Evolutionary conservation across 2,113 vertebrate genomes (phyloP).

Genomic region (Heliornis fulica): DNA sequence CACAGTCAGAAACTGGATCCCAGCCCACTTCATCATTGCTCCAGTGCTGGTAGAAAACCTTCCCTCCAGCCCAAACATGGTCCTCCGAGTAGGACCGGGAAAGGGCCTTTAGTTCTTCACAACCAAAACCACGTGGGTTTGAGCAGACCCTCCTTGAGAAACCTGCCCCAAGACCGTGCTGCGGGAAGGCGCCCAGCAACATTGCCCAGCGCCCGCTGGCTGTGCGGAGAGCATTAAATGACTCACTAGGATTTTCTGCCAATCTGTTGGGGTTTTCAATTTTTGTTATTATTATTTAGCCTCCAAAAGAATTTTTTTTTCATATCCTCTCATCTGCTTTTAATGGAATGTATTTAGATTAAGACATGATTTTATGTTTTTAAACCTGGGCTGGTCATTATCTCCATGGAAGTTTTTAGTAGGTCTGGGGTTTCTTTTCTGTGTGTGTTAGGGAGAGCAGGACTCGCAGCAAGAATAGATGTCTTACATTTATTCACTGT

Average conservation of each 20-base stretch:
- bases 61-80: not conserved
- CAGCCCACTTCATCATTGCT: not conserved
- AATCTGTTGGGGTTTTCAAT: not conserved
- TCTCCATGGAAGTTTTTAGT: conserved; percentile 19
- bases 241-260: conserved; percentile 12
- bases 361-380: conserved; percentile 2
- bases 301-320: conserved; percentile 31
- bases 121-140: not conserved
- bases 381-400: not conserved
- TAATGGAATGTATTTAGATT: conserved; percentile 26
- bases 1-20: not conserved
- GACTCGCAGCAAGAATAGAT: not conserved
- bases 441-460: not conserved
- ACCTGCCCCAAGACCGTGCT: not conserved
- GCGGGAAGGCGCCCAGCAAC: no score
- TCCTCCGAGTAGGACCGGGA: not conserved
- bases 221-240: not conserved
- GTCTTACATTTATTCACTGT: not conserved
- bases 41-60: not conserved
- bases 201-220: not conserved
- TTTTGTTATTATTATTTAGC: conserved; percentile 2
- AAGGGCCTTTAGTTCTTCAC: not conserved
- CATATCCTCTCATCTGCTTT: not conserved
- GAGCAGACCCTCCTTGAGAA: not conserved
- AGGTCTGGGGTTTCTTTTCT: not conserved